These are phyloP conservation scores for Enteromius argenteus DNA, from an alignment of 2,797 vertebrate genomes.

Conservation along the genomic window DNA sequence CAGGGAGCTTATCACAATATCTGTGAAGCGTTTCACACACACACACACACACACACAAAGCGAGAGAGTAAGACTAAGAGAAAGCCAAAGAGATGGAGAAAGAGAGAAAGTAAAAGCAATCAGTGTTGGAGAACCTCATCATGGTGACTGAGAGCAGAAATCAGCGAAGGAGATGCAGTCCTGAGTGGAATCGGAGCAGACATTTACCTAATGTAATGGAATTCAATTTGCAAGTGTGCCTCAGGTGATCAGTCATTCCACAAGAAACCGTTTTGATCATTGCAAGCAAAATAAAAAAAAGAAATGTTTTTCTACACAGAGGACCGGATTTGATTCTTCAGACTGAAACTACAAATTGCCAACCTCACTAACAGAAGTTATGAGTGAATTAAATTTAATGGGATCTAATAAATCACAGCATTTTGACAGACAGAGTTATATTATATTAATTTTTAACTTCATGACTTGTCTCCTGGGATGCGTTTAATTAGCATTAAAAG, in stretches of 20 bases:
- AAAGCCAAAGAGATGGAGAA: constrained; percentile 22
- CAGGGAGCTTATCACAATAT: constrained; percentile 44
- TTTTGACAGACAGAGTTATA: constrained; percentile 12
- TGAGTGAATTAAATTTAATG: constrained; percentile 24
- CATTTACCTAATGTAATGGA: constrained; percentile 49
- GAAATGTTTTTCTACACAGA: background rate
- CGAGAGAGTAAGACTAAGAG: constrained; percentile 8
- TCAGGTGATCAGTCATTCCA: constrained; percentile 48
- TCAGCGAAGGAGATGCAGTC: constrained; percentile 46
- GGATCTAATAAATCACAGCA: constrained; percentile 21
- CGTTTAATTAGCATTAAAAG: background rate
- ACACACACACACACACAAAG: background rate
- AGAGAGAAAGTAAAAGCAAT: constrained; percentile 39
- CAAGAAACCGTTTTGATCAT: constrained; percentile 29
- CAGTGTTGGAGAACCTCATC: constrained; percentile 57
- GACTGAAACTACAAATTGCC: constrained; percentile 19
- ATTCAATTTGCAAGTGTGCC: constrained; percentile 37
- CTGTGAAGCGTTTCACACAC: constrained; percentile 18
- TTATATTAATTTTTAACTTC: background rate
- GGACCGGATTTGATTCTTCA: constrained; percentile 8
- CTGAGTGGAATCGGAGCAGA: constrained; percentile 54
- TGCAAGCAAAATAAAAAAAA: background rate
- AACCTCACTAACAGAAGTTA: constrained; percentile 27
- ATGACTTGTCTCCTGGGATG: background rate
- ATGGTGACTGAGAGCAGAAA: constrained; percentile 50